Conservation (phyloP, 2,113 vertebrate genomes). For the Sinocyclocheilus anshuiensis region DNA sequence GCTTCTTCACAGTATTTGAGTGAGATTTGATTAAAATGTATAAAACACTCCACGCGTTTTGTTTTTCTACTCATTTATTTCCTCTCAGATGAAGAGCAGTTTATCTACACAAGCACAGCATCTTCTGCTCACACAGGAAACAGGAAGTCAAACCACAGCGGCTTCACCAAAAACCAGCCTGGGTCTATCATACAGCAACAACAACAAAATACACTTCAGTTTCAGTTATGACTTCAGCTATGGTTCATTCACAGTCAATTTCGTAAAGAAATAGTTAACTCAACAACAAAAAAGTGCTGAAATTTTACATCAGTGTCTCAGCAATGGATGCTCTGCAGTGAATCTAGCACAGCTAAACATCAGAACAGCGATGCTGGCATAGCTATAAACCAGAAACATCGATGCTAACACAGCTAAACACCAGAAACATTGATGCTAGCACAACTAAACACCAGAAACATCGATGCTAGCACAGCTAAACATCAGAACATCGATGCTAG, state of each 20-base stretch:
- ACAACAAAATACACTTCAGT: background rate
- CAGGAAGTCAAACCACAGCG: constrained; percentile 46
- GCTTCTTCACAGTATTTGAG: background rate
- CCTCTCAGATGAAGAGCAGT: no score
- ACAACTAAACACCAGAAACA: no score
- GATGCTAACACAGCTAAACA: no score
- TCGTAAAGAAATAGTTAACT: no score
- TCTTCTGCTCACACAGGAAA: constrained; percentile 32
- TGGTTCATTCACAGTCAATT: background rate
- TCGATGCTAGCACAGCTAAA: no score
- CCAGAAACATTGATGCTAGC: no score
- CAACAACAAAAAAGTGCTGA: no score
- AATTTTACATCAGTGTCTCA: no score
- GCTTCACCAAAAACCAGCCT: background rate
- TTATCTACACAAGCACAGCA: background rate
- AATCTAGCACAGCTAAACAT: no score
- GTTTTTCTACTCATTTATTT: background rate
- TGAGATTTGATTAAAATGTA: background rate
- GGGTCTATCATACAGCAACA: background rate
- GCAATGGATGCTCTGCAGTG: no score
- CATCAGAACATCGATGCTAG: no score
- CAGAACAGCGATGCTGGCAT: background rate
- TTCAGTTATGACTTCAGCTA: background rate
- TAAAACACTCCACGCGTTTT: background rate
- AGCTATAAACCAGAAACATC: no score